Percentiles rank a stretch among this genome's conserved stretches.
Conservation (phyloP, 2,113 vertebrate species). For the Cercopithecus mona region DNA sequence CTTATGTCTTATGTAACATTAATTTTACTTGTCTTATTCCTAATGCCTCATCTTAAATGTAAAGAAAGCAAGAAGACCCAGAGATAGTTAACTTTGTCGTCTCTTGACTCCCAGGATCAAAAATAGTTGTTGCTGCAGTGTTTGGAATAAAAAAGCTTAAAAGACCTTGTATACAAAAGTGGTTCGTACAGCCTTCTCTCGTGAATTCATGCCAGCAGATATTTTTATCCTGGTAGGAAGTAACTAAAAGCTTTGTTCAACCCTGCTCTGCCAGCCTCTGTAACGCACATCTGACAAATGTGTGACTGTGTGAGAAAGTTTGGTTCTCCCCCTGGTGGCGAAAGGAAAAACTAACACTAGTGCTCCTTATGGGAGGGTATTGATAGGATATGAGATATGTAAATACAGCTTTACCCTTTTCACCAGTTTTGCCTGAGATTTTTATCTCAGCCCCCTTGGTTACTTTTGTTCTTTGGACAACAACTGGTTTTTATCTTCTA, state of each 20-base stretch:
- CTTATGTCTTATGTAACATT: neutral
- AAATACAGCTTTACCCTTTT: neutral
- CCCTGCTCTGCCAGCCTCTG: neutral
- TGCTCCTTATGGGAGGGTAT: neutral
- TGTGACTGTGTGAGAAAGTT: constrained; percentile 5
- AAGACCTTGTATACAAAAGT: constrained; percentile 62
- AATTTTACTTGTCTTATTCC: constrained; percentile 22
- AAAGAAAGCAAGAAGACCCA: constrained; percentile 41
- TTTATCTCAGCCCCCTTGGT: neutral
- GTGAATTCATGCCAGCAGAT: constrained; percentile 42
- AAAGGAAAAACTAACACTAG: neutral
- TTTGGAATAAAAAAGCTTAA: constrained; percentile 61
- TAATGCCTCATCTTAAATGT: constrained; percentile 7
- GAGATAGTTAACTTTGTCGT: constrained; percentile 18
- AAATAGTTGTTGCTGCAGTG: constrained; percentile 48
- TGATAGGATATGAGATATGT: neutral
- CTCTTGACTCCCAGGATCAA: constrained; percentile 20
- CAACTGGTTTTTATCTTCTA: constrained; percentile 3
- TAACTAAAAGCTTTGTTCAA: constrained; percentile 53
- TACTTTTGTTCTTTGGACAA: constrained; percentile 42
- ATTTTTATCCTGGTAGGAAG: constrained; percentile 59
- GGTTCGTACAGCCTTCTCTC: constrained; percentile 31
- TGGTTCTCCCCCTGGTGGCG: constrained; percentile 69
- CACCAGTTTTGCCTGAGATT: neutral
- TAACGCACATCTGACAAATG: constrained; percentile 1